These are phyloP conservation scores for Sakesphorus luctuosus DNA, from an alignment of 2,113 vertebrate species.

Conservation along the genomic window DNA sequence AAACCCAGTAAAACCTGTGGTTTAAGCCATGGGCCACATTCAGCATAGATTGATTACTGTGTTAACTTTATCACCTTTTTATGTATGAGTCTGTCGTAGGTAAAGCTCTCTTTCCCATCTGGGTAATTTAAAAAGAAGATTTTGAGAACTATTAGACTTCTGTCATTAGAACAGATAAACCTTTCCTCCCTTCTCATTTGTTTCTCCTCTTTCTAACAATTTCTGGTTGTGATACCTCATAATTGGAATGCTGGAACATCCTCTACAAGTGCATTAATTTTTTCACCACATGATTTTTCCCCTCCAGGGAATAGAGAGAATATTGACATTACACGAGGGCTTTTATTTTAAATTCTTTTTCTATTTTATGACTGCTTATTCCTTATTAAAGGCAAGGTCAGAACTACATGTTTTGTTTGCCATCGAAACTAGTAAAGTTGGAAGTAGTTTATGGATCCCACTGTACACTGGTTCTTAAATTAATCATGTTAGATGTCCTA, in stretches of 20 bases:
- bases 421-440: neutral
- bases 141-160: neutral
- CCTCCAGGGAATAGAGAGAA: neutral
- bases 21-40: neutral
- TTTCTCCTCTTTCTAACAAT: neutral
- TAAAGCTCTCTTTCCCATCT: neutral
- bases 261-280: neutral
- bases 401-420: neutral
- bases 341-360: neutral
- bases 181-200: neutral
- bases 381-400: neutral
- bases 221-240: neutral
- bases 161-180: neutral
- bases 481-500: neutral
- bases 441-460: neutral
- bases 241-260: neutral
- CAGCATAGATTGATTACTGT: neutral
- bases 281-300: neutral
- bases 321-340: neutral
- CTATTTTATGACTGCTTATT: neutral
- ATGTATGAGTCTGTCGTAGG: accelerated
- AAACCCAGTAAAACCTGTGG: neutral
- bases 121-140: accelerated
- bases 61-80: neutral
- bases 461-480: neutral